These are phyloP conservation scores for Sciurus niger DNA, from an alignment of 2,113 vertebrate species.

Conservation along the genomic window DNA sequence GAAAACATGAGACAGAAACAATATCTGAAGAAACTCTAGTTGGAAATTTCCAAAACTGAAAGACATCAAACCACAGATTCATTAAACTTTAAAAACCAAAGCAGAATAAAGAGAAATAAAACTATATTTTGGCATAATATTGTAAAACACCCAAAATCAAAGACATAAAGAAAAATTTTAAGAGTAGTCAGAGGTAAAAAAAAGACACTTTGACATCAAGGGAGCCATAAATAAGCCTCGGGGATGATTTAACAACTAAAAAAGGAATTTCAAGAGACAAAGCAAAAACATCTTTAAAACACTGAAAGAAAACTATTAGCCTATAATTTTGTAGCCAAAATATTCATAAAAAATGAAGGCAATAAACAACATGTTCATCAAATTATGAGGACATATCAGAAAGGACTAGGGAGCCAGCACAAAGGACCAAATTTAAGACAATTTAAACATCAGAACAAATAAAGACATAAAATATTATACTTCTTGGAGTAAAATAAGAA, in stretches of 20 bases:
- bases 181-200: not conserved
- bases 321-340: conserved; percentile 57
- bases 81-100: conserved; percentile 27
- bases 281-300: conserved; percentile 3
- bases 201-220: not conserved
- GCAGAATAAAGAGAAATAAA: conserved; percentile 1
- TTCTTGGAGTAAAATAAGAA: conserved; percentile 41
- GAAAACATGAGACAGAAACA: not conserved
- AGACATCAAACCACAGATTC: conserved; percentile 45
- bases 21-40: conserved; percentile 24
- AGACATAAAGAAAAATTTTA: not conserved
- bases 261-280: not conserved
- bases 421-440: not conserved
- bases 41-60: conserved; percentile 39
- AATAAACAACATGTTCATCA: not conserved
- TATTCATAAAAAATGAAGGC: not conserved
- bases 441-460: conserved; percentile 42
- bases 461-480: not conserved
- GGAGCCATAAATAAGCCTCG: not conserved
- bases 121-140: not conserved
- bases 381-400: not conserved
- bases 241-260: not conserved
- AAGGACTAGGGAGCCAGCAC: not conserved
- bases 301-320: conserved; percentile 16
- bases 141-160: conserved; percentile 18